Evolutionary conservation across 2,113 vertebrate genomes (phyloP).

Genomic region (Paramormyrops kingsleyae): DNA sequence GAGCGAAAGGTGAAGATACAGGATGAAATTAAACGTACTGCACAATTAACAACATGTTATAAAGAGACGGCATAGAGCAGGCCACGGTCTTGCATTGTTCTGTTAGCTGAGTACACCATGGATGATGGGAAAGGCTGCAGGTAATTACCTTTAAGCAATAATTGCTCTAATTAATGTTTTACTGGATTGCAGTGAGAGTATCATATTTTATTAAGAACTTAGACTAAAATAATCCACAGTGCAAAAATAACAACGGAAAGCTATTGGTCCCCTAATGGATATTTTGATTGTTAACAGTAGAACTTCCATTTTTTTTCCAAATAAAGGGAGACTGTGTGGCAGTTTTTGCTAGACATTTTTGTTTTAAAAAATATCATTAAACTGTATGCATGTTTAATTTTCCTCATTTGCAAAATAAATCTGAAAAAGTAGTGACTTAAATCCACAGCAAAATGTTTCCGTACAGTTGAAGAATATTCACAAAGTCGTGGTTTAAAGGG

Average conservation of each 20-base stretch:
- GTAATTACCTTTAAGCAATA: conserved; percentile 61
- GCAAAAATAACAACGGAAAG: conserved; percentile 51
- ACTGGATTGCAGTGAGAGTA: conserved; percentile 53
- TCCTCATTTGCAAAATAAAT: neutral
- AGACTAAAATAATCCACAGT: conserved; percentile 66
- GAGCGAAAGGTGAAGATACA: conserved; percentile 19
- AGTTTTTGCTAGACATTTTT: neutral
- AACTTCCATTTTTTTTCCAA: conserved; percentile 21
- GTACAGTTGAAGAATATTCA: conserved; percentile 3
- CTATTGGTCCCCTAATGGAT: conserved; percentile 61
- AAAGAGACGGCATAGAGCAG: conserved; percentile 34
- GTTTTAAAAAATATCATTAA: neutral
- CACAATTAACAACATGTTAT: conserved; percentile 1
- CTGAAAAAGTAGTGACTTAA: conserved; percentile 7
- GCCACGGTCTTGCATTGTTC: conserved; percentile 46
- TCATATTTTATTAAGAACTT: conserved; percentile 58
- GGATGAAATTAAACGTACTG: conserved; percentile 19
- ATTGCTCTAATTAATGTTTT: conserved; percentile 39
- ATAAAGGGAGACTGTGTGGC: neutral
- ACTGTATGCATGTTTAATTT: neutral
- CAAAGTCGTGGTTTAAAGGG: conserved; percentile 19
- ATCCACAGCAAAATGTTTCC: neutral
- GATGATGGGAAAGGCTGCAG: conserved; percentile 50
- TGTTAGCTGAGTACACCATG: conserved; percentile 40
- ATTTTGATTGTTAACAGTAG: conserved; percentile 50